These are phyloP conservation scores for Muscina levida DNA, from an alignment of 2,888 invertebrate species.

Conservation along the genomic window DNA sequence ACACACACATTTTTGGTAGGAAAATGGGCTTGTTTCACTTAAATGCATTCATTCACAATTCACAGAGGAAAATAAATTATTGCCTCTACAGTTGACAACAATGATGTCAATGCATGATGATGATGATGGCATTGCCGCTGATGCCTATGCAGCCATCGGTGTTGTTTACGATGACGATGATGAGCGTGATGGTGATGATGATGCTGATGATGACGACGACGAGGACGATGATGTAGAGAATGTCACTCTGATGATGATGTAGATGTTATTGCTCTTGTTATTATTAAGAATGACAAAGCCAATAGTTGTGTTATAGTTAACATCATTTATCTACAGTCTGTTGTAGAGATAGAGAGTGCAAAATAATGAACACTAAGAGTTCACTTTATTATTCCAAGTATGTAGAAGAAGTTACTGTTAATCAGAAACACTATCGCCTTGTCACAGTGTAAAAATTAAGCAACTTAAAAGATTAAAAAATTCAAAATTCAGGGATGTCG, in stretches of 20 bases:
- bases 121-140: background rate
- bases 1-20: slow-evolving; percentile 4
- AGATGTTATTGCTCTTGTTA: background rate
- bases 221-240: background rate
- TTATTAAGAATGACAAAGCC: slow-evolving; percentile 7
- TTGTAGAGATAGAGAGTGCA: too few relatives aligned
- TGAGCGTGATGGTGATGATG: background rate
- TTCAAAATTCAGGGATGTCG: too few relatives aligned
- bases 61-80: slow-evolving; percentile 45
- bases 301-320: background rate
- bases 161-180: slow-evolving; percentile 6
- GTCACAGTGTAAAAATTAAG: too few relatives aligned
- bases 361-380: too few relatives aligned
- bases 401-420: too few relatives aligned
- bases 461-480: too few relatives aligned
- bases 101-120: slow-evolving; percentile 27
- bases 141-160: background rate
- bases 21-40: slow-evolving; percentile 36
- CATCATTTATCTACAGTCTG: background rate
- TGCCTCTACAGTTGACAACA: slow-evolving; percentile 44
- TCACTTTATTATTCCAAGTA: too few relatives aligned
- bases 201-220: slow-evolving; percentile 17
- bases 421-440: too few relatives aligned
- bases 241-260: background rate
- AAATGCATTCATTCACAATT: slow-evolving; percentile 54